Conservation (phyloP, 2,888 invertebrate genomes). For the Notocelia uddmanniana region DNA sequence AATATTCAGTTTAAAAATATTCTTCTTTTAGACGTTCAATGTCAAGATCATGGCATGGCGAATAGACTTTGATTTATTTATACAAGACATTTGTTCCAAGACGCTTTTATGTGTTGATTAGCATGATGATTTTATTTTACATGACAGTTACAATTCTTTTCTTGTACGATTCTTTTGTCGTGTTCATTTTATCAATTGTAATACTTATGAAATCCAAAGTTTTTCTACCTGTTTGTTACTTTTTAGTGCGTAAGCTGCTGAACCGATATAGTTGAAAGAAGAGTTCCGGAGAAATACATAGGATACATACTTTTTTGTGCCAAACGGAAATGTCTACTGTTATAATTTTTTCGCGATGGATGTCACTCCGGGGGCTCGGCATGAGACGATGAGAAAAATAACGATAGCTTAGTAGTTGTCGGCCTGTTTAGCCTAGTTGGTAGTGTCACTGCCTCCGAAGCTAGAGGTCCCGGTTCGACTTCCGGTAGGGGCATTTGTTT, state of each 20-base stretch:
- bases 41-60: not conserved
- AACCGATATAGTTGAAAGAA: too few relatives aligned
- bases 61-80: not conserved
- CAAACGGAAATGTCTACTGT: not conserved
- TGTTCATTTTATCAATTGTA: not conserved
- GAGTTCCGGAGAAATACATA: too few relatives aligned
- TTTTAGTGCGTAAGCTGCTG: not conserved
- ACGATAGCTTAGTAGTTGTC: too few relatives aligned
- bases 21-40: not conserved
- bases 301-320: not conserved
- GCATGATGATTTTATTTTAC: not conserved
- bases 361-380: too few relatives aligned
- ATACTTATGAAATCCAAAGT: too few relatives aligned
- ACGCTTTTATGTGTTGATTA: not conserved
- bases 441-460: too few relatives aligned
- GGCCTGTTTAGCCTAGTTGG: too few relatives aligned
- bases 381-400: too few relatives aligned
- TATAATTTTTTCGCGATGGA: too few relatives aligned
- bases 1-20: not conserved
- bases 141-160: not conserved
- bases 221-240: not conserved
- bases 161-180: not conserved
- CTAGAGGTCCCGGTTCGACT: too few relatives aligned
- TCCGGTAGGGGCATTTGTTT: too few relatives aligned
- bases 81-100: not conserved